phyloP scores from a whole-genome alignment of 2,113 vertebrate species.

The Trichomycterus rosablanca region DNA sequence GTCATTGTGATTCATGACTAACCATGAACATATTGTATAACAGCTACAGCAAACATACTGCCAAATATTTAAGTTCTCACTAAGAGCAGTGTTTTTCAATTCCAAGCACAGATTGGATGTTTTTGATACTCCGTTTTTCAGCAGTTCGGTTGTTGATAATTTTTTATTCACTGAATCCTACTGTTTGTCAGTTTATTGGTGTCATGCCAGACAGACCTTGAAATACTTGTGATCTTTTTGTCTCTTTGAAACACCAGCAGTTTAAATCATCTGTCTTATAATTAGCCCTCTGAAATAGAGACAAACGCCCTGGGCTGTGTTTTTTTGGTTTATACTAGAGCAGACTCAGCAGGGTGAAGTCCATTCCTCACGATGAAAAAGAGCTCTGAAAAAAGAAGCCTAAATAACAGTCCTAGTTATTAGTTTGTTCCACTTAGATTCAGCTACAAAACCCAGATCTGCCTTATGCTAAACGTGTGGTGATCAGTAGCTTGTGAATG shows the following conservation, averaged over 20 bases:
- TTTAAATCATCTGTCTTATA: not conserved
- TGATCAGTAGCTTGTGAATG: conserved; percentile 60
- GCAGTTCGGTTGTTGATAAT: not conserved
- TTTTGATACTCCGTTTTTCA: conserved; percentile 6
- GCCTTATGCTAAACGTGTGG: conserved; percentile 46
- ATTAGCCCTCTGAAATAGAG: conserved; percentile 8
- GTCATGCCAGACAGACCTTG: not conserved
- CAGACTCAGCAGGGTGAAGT: not conserved
- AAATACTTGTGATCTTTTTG: not conserved
- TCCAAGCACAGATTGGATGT: not conserved
- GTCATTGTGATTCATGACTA: not conserved
- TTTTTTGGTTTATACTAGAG: not conserved
- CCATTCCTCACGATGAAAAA: conserved; percentile 28
- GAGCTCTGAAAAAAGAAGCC: not conserved
- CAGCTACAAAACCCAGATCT: conserved; percentile 39
- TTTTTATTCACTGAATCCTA: not conserved
- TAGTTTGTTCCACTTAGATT: conserved; percentile 21
- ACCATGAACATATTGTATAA: too few species aligned
- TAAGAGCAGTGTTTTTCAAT: not conserved
- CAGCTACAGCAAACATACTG: not conserved
- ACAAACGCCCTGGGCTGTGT: not conserved
- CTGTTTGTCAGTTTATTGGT: not conserved
- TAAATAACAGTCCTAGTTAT: conserved; percentile 27
- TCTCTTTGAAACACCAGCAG: not conserved
- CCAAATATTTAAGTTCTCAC: conserved; percentile 5